phyloP scores from a whole-genome alignment of 1,140 invertebrate genomes.

The fruit fly (Drosophila melanogaster) region DNA sequence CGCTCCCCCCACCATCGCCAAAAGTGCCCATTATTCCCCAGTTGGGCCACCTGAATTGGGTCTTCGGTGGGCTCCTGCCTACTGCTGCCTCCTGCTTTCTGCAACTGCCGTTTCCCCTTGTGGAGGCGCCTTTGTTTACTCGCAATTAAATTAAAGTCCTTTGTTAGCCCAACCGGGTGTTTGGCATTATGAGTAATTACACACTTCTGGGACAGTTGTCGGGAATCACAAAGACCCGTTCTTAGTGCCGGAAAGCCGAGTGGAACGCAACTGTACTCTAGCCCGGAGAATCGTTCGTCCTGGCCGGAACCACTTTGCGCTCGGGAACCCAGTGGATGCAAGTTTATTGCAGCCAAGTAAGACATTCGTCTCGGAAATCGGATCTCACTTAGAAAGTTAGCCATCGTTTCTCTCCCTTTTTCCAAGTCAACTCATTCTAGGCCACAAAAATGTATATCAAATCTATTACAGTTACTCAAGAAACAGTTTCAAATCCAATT shows the following conservation, averaged over 20 bases:
- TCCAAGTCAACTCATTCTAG: no score
- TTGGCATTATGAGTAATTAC: constrained; percentile 54
- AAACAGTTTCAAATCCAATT: no score
- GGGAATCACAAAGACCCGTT: constrained; percentile 29
- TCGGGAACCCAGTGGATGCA: no score
- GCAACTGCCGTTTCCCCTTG: constrained; percentile 4
- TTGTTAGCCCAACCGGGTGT: constrained; percentile 43
- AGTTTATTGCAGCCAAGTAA: no score
- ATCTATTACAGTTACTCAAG: no score
- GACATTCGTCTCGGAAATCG: no score
- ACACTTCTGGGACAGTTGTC: constrained; percentile 45
- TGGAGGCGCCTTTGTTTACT: constrained; percentile 47
- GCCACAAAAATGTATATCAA: no score
- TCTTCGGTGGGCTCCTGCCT: neutral
- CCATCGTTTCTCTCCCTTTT: no score
- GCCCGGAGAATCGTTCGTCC: neutral
- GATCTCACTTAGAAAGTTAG: no score
- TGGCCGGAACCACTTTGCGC: neutral
- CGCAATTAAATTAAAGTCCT: constrained; percentile 56
- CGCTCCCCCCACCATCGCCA: neutral
- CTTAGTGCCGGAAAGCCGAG: constrained; percentile 31
- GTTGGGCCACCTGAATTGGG: constrained; percentile 20
- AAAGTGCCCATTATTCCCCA: constrained; percentile 10
- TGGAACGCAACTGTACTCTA: constrained; percentile 6
- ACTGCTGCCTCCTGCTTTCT: neutral